Evolutionary conservation across 2,113 vertebrate genomes (phyloP).

Genomic region (Sigmodon hispidus): DNA sequence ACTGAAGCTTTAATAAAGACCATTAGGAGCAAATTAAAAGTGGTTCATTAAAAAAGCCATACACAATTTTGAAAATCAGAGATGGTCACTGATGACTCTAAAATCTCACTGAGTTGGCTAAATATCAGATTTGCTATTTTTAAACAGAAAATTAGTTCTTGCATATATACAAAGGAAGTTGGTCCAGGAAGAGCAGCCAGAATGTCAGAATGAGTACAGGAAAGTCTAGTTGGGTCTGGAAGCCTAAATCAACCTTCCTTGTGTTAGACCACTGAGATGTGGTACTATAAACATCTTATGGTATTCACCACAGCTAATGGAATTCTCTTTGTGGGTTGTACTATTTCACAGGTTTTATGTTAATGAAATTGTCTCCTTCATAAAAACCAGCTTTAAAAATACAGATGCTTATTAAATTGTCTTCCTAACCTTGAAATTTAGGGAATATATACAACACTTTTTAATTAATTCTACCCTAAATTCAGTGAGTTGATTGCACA

Average conservation of each 20-base stretch:
- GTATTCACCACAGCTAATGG: not conserved
- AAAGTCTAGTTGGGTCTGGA: not conserved
- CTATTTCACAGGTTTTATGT: slow-evolving; percentile 25
- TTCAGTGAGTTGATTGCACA: not conserved
- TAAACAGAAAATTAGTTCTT: not conserved
- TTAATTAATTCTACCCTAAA: not conserved
- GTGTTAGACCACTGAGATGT: not conserved
- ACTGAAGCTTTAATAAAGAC: not conserved
- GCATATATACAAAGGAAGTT: not conserved
- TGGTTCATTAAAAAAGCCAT: not conserved
- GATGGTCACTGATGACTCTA: not conserved
- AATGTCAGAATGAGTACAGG: not conserved
- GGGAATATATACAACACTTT: not conserved
- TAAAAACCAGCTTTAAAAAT: slow-evolving; percentile 15
- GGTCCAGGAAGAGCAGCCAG: not conserved
- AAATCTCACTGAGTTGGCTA: not conserved
- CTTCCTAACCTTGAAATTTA: not conserved
- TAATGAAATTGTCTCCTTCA: not conserved
- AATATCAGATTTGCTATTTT: not conserved
- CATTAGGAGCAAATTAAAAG: not conserved
- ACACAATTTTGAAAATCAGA: not conserved
- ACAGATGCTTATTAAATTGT: not conserved
- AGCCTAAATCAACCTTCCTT: not conserved
- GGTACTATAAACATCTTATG: not conserved
- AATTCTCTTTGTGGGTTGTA: not conserved